Evolutionary conservation across 2,888 invertebrate genomes (phyloP), one percentile per base, ranked within the genome.

Genomic region (Drosophila falleni): DNA sequence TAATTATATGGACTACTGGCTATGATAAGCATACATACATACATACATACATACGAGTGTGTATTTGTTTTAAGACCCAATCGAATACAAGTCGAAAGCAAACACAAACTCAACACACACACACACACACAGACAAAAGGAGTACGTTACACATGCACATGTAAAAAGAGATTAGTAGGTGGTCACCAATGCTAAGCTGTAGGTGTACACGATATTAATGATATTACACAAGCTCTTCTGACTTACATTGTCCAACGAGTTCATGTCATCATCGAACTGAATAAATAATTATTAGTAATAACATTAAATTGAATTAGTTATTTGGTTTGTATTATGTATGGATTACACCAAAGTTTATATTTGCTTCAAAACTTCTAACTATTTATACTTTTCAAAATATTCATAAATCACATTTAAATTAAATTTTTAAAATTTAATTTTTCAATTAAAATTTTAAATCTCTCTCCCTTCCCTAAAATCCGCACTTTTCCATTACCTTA

Each of bases 141-240:
- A 19, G 19, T 33, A 37, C n/a, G 11, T 53, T 19, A 44, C 39
- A 41, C 58, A 62, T 56, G 61, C 51, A 71, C 63, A 41, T 74
- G 73, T 65, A 55, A 70, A 69, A 76, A 37, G 63, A 65, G 65
- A 73, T 80, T 68, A 79, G 77, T 76, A 73, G 70, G 77, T 80
- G 77, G 77, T 76, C 73, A 69, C 29, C 61, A 41, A 56, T 41
- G 70, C 70, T 65, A 65, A 73, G 64, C 71, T 59, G 35, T 56
- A 56, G 58, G 63, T 70, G 53, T 65, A 79, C 65, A 66, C 47
- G 49, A 64, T 55, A 65, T 69, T 66, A 67, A 66, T 74, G 63
- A 53, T 80, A 33, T 55, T 71, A 74, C 63, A 64, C 15, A 60
- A 60, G 63, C 31, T 71, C 35, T 54, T 42, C 33, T 35, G 35